These are phyloP conservation scores for Octonoba sinensis DNA, from an alignment of 2,888 invertebrate genomes.

Conservation along the genomic window DNA sequence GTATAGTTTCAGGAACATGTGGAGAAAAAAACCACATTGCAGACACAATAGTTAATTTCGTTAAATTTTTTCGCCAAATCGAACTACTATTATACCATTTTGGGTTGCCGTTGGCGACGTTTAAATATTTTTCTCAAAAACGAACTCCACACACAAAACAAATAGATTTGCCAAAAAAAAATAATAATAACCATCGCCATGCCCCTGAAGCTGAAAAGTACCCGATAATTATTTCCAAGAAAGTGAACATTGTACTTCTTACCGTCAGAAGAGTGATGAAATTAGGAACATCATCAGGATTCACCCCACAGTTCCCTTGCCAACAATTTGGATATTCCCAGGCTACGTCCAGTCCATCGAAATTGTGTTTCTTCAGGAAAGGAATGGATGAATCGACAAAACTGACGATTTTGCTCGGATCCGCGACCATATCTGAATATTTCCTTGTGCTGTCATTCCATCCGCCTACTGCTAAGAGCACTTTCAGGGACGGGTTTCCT, in stretches of 20 bases:
- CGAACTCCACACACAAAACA: no score
- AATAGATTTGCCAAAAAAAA: no score
- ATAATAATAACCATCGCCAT: no score
- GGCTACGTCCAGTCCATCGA: conserved; percentile 89
- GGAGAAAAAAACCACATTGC: no score
- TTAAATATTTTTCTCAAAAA: no score
- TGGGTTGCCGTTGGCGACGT: no score
- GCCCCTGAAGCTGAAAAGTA: no score
- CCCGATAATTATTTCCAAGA: neutral
- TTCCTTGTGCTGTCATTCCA: conserved; percentile 93
- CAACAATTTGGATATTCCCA: conserved; percentile 85
- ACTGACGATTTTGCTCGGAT: conserved; percentile 75
- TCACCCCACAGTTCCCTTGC: conserved; percentile 41
- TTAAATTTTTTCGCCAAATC: no score
- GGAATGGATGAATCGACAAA: conserved; percentile 78
- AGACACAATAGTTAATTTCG: no score
- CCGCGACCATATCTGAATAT: conserved; percentile 80
- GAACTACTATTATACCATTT: no score
- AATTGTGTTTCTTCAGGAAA: conserved; percentile 81
- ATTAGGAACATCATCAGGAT: conserved; percentile 71
- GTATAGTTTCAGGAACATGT: no score
- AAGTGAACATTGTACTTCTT: neutral
- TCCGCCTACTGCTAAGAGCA: conserved; percentile 87
- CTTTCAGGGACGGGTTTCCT: conserved; percentile 80
- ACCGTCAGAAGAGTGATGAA: conserved; percentile 45